Evolutionary conservation across 2,113 vertebrate species (phyloP).

Genomic region (Nannobrachium achirus): DNA sequence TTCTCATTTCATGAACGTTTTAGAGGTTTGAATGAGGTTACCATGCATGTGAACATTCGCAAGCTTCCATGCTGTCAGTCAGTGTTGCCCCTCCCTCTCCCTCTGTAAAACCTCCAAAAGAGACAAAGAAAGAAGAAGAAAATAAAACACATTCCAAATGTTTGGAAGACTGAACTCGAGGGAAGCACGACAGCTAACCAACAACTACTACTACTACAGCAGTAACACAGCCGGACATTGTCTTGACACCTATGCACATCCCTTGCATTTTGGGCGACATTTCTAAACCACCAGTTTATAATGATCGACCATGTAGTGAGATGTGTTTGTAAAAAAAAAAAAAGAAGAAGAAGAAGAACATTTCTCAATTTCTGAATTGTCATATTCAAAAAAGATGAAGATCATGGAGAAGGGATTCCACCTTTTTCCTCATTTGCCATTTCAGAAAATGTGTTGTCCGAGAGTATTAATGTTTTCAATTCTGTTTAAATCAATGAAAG

Average conservation of each 20-base stretch:
- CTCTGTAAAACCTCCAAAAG: conserved; percentile 42
- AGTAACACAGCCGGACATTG: conserved; percentile 82
- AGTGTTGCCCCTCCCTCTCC: conserved; percentile 88
- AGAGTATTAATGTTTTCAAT: conserved; percentile 91
- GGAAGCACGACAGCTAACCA: conserved; percentile 16
- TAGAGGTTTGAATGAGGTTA: conserved; percentile 91
- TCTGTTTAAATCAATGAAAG: conserved; percentile 78
- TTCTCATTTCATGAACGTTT: conserved; percentile 92
- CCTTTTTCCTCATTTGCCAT: conserved; percentile 84
- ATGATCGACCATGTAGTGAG: conserved; percentile 90
- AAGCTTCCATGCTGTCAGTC: conserved; percentile 93
- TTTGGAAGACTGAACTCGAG: conserved; percentile 78
- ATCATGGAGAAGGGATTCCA: conserved; percentile 5
- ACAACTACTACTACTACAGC: conserved; percentile 69
- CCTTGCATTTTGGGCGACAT: conserved; percentile 92
- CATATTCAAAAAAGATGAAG: conserved; percentile 75
- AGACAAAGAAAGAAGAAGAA: conserved; percentile 20
- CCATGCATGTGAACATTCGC: conserved; percentile 98
- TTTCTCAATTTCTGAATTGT: conserved; percentile 92
- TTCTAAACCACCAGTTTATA: conserved; percentile 94
- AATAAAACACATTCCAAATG: conserved; percentile 90
- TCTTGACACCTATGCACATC: conserved; percentile 97
- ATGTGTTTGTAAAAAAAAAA: conserved; percentile 89
- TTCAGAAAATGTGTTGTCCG: conserved; percentile 90
- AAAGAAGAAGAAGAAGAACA: conserved; percentile 80